These are phyloP conservation scores for Callionymus lyra DNA, from an alignment of 2,113 vertebrate genomes.

Conservation along the genomic window DNA sequence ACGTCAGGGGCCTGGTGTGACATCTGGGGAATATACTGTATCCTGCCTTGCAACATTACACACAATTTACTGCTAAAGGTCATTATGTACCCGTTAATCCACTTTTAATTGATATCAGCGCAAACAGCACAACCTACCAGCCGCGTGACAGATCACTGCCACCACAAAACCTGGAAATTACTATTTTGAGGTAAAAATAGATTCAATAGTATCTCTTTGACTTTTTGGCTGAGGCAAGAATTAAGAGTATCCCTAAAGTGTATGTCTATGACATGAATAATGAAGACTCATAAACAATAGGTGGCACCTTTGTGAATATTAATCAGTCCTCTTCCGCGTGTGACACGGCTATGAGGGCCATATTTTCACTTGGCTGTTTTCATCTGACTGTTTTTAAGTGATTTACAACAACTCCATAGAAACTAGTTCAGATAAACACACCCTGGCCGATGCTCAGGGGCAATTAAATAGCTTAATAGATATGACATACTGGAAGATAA, in stretches of 20 bases:
- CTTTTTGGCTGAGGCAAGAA: background rate
- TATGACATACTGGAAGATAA: constrained; percentile 57
- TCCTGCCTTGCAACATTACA: constrained; percentile 81
- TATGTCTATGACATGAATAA: no score
- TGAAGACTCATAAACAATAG: no score
- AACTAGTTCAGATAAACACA: constrained; percentile 61
- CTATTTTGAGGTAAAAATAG: constrained; percentile 55
- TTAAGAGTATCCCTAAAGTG: no score
- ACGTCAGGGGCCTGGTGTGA: constrained; percentile 75
- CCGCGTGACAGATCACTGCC: constrained; percentile 67
- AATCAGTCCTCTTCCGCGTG: no score
- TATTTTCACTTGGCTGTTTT: constrained; percentile 42
- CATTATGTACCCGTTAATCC: constrained; percentile 79
- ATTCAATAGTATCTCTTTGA: constrained; percentile 30
- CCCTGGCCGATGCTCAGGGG: constrained; percentile 46
- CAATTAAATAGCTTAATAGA: constrained; percentile 66
- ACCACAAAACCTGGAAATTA: constrained; percentile 62
- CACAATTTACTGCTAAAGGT: constrained; percentile 84
- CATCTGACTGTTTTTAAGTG: constrained; percentile 48
- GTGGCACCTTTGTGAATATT: no score
- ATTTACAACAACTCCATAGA: constrained; percentile 55
- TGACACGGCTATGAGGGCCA: no score
- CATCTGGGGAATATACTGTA: constrained; percentile 81
- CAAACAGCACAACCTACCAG: constrained; percentile 74
- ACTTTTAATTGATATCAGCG: constrained; percentile 80